These are phyloP conservation scores for Spodoptera littoralis DNA, from an alignment of 2,888 invertebrate genomes.

Conservation along the genomic window DNA sequence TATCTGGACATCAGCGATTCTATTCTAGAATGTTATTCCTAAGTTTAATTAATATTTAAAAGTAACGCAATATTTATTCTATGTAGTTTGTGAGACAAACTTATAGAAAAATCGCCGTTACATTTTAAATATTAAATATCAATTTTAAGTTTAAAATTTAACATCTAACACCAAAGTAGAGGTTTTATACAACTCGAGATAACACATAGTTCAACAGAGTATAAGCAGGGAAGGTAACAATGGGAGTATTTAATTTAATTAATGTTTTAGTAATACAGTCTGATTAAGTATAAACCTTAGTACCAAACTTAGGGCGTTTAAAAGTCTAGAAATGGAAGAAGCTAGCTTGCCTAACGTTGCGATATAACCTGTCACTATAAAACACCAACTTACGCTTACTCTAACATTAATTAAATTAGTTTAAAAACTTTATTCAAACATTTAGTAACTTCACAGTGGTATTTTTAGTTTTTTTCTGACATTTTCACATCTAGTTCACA, in stretches of 20 bases:
- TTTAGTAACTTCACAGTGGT: constrained; percentile 2
- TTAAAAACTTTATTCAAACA: constrained; percentile 3
- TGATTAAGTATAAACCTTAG: constrained; percentile 5
- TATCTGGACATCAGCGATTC: constrained; percentile 53
- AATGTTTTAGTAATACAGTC: constrained; percentile 45
- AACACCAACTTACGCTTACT: constrained; percentile 36
- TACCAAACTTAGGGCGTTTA: constrained; percentile 15
- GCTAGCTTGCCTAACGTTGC: constrained; percentile 52
- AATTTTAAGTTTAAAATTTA: constrained; percentile 27
- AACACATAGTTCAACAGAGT: constrained; percentile 25
- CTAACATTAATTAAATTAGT: constrained; percentile 52
- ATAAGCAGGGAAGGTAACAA: constrained; percentile 18
- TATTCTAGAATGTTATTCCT: constrained; percentile 51
- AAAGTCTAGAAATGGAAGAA: constrained; percentile 23
- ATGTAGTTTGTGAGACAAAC: constrained; percentile 49
- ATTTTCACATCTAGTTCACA: neutral
- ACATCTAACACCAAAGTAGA: constrained; percentile 44
- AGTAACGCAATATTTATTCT: constrained; percentile 26
- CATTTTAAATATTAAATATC: constrained; percentile 29
- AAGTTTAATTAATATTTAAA: constrained; percentile 34
- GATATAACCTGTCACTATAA: constrained; percentile 15
- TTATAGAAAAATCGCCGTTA: constrained; percentile 34
- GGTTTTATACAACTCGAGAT: constrained; percentile 37
- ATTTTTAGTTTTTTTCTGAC: neutral
- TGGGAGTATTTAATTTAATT: constrained; percentile 37